These are phyloP conservation scores for Gymnorhina tibicen DNA, from an alignment of 2,113 vertebrate genomes.

Conservation along the genomic window DNA sequence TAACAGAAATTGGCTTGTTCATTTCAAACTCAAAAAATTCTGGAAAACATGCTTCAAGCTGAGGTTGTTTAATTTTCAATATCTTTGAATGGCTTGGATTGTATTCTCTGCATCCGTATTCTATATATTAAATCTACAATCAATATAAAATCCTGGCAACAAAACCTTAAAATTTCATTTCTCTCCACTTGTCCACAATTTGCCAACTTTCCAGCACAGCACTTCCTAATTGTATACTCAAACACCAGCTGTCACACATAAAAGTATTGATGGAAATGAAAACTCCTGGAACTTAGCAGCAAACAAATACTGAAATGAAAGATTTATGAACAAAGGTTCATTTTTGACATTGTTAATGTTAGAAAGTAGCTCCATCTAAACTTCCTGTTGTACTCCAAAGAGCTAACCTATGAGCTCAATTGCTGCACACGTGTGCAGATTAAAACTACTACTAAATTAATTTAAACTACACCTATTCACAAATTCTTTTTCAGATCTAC, in stretches of 20 bases:
- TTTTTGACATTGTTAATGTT: neutral
- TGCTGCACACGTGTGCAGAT: neutral
- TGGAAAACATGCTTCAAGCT: neutral
- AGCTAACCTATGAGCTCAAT: neutral
- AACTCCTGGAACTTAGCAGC: conserved; percentile 3
- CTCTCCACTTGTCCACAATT: neutral
- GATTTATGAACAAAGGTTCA: neutral
- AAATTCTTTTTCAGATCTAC: neutral
- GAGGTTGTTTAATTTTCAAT: neutral
- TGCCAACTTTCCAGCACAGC: neutral
- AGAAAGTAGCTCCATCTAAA: neutral
- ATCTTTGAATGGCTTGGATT: neutral
- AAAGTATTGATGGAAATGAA: neutral
- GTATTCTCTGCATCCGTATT: neutral
- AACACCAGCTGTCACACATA: neutral
- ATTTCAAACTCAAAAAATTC: neutral
- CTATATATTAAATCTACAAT: neutral
- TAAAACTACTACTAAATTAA: neutral
- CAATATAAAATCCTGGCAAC: neutral
- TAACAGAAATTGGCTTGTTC: neutral
- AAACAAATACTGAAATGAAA: conserved; percentile 18
- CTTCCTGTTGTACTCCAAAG: neutral
- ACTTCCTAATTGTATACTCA: neutral
- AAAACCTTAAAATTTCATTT: neutral
- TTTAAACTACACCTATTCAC: neutral